These are phyloP conservation scores for Notolepis coatsorum DNA, from an alignment of 2,797 vertebrate species.

Conservation along the genomic window DNA sequence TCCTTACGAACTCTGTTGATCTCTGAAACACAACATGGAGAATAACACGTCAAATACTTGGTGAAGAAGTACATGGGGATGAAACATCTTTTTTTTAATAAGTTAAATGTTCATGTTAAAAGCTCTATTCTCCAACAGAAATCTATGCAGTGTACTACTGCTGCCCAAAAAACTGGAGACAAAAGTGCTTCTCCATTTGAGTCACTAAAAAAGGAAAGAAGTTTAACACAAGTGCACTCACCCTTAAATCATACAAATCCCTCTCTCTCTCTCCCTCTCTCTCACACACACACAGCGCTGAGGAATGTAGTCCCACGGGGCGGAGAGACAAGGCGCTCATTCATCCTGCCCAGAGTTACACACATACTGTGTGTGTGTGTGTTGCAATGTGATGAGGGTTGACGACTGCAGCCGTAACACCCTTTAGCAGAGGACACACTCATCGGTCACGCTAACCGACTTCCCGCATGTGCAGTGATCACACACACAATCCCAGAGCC, in stretches of 20 bases:
- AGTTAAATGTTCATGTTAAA: too few relatives aligned
- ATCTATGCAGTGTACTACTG: too few relatives aligned
- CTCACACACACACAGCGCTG: slow-evolving; percentile 22
- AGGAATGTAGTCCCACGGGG: slow-evolving; percentile 2
- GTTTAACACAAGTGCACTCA: neutral
- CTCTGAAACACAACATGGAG: slow-evolving; percentile 74
- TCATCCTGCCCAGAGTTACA: slow-evolving; percentile 12
- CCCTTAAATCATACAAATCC: neutral
- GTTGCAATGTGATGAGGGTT: slow-evolving; percentile 24
- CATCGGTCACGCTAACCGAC: slow-evolving; percentile 15
- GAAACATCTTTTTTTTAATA: too few relatives aligned
- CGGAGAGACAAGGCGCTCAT: slow-evolving; percentile 14
- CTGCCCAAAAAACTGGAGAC: too few relatives aligned
- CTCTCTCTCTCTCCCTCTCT: slow-evolving; percentile 7
- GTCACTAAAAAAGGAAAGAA: neutral
- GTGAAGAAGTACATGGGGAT: neutral
- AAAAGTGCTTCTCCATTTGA: slow-evolving; percentile 10
- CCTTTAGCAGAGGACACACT: slow-evolving; percentile 9
- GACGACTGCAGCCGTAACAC: slow-evolving; percentile 27
- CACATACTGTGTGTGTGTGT: neutral
- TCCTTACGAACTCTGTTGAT: slow-evolving; percentile 89
- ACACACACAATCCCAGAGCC: neutral
- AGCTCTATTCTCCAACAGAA: too few relatives aligned
- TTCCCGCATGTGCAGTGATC: slow-evolving; percentile 8
- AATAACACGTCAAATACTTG: neutral